phyloP scores from a whole-genome alignment of 2,113 vertebrate species.

The Laticauda laticaudata region DNA sequence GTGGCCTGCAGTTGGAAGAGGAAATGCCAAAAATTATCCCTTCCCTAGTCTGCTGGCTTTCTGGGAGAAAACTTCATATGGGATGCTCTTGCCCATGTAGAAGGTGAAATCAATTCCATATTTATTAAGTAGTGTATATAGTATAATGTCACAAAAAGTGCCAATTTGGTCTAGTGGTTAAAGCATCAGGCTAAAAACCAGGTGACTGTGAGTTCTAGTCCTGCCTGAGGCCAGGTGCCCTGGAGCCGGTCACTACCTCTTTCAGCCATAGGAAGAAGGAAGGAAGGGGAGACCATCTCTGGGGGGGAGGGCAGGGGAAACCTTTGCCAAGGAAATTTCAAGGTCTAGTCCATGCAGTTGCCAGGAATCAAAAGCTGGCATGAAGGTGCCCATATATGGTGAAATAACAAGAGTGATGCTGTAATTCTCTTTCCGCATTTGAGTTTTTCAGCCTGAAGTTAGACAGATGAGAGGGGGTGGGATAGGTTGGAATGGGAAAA shows the following conservation, averaged over 20 bases:
- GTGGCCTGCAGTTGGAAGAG: neutral
- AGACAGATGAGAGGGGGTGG: neutral
- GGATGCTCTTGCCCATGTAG: neutral
- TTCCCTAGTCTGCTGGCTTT: neutral
- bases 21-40: neutral
- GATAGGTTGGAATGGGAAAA: neutral
- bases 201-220: neutral
- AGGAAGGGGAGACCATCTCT: neutral
- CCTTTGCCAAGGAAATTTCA: neutral
- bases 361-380: neutral
- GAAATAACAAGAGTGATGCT: neutral
- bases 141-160: neutral
- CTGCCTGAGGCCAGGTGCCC: neutral
- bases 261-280: neutral
- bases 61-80: neutral
- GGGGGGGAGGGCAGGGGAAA: neutral
- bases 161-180: neutral
- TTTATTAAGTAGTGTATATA: neutral
- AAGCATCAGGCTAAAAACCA: neutral
- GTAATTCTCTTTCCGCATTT: neutral
- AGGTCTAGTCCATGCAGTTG: neutral
- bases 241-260: neutral
- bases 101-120: neutral
- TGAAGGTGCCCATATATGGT: neutral
- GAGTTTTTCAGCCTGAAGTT: neutral